Evolutionary conservation across 2,113 vertebrate species (phyloP), one percentile per base, ranked within the genome.

Genomic region (Myotis lucifugus): DNA sequence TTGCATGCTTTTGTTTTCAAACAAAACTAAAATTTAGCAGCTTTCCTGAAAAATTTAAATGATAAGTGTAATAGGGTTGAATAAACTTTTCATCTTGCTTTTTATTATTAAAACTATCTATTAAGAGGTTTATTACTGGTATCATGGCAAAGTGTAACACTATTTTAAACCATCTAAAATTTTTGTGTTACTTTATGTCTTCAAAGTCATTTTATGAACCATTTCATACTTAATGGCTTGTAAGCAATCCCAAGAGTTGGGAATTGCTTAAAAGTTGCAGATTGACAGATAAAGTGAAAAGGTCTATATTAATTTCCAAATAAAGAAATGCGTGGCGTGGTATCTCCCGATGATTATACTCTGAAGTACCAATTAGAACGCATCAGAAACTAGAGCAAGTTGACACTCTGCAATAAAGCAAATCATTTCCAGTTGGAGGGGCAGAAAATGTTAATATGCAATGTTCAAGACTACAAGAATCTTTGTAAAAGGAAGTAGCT

Each of bases 321-420:
- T 99, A 99, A 99, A 99, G 99, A 98, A 99, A 98, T 98, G 99
- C 99, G 99, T 97, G 97, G 98, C 98, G 97, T 98, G 98, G 98
- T 99, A 98, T 99, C 99, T 98, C 98, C 98, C 98, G 98, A 98
- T 99, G 99, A 99, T 99, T 99, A 99, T 98, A 99, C 99, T 99
- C 99, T 97, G 99, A 99, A 99, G 99, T 99, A 99, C 99, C 99
- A 99, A 99, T 99, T 99, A 99, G 98, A 98, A 98, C 95, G 93
- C 98, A 98, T 99, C 99, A 99, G 98, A 99, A 99, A 99, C 99
- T 98, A 99, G 99, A 99, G 99, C 98, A 98, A 99, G 99, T 99
- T 99, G 99, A 99, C 99, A 99, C 99, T 99, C 99, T 99, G 99
- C 99, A 99, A 99, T 99, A 99, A 99, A 99, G 99, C 99, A 99